Conservation (phyloP, 2,797 vertebrate genomes). For the Buceros bicornis region DNA sequence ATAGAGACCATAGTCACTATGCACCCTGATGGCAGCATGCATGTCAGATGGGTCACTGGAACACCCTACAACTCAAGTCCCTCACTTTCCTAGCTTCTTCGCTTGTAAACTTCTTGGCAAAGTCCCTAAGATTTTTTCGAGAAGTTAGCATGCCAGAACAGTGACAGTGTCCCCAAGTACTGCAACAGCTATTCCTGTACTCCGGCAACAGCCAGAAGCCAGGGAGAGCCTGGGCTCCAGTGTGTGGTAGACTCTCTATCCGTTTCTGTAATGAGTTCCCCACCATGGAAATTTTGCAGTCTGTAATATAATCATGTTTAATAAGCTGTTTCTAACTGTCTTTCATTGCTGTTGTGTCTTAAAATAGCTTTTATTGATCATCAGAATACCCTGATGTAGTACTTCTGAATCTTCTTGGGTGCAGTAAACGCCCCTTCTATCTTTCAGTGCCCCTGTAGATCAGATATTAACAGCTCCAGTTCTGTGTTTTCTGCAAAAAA, state of each 20-base stretch:
- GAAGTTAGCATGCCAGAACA: neutral
- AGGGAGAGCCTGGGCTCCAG: neutral
- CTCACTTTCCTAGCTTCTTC: neutral
- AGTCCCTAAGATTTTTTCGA: neutral
- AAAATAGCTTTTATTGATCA: conserved; percentile 26
- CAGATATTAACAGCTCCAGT: neutral
- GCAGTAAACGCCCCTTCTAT: neutral
- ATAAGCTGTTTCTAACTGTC: neutral
- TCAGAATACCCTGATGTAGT: neutral
- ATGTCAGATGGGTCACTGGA: neutral
- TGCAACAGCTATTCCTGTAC: neutral
- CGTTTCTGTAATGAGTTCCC: neutral
- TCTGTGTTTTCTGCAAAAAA: neutral
- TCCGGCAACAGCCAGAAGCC: too few relatives aligned
- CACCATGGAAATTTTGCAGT: neutral
- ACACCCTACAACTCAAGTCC: rapidly evolving
- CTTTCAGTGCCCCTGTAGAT: neutral
- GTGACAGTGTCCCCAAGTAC: too few relatives aligned
- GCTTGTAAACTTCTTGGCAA: neutral
- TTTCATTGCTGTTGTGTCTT: neutral
- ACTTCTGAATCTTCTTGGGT: neutral
- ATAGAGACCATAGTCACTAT: too few relatives aligned
- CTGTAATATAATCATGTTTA: neutral
- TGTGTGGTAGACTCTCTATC: neutral
- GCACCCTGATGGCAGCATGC: neutral